Evolutionary conservation across 1,140 invertebrate species (phyloP).

Genomic region (Solen grandis): DNA sequence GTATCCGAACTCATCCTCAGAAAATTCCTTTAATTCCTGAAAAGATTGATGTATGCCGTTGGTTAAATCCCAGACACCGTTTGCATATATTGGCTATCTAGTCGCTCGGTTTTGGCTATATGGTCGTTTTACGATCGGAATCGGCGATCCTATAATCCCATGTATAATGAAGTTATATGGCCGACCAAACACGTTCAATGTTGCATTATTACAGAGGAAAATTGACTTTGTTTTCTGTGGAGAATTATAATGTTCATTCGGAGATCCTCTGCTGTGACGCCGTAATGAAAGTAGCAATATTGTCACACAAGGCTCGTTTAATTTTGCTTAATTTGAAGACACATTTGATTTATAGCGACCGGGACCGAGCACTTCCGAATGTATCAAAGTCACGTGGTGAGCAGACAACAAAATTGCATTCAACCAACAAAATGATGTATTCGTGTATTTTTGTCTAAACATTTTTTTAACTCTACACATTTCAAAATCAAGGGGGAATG

Average conservation of each 20-base stretch:
- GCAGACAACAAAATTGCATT: too few species aligned
- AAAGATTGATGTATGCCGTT: slow-evolving; percentile 21
- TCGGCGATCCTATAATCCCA: slow-evolving; percentile 36
- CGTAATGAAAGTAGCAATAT: slow-evolving; percentile 13
- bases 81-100: slow-evolving; percentile 46
- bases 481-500: too few species aligned
- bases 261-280: background rate
- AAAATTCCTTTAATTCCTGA: slow-evolving; percentile 15
- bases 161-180: slow-evolving; percentile 54
- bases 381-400: too few species aligned
- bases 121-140: slow-evolving; percentile 31
- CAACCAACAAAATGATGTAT: too few species aligned
- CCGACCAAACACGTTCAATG: slow-evolving; percentile 30
- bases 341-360: too few species aligned
- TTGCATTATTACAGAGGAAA: slow-evolving; percentile 47
- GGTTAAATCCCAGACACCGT: background rate
- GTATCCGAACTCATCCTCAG: slow-evolving; percentile 14
- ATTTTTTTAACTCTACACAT: too few species aligned
- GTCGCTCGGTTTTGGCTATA: slow-evolving; percentile 20
- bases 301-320: slow-evolving; percentile 21
- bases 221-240: slow-evolving; percentile 46
- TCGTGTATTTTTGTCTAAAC: too few species aligned
- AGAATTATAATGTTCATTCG: slow-evolving; percentile 31
- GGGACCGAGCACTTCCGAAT: too few species aligned
- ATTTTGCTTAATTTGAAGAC: background rate